phyloP scores from a whole-genome alignment of 2,113 vertebrate genomes.

The Petrocephalus zakoni region DNA sequence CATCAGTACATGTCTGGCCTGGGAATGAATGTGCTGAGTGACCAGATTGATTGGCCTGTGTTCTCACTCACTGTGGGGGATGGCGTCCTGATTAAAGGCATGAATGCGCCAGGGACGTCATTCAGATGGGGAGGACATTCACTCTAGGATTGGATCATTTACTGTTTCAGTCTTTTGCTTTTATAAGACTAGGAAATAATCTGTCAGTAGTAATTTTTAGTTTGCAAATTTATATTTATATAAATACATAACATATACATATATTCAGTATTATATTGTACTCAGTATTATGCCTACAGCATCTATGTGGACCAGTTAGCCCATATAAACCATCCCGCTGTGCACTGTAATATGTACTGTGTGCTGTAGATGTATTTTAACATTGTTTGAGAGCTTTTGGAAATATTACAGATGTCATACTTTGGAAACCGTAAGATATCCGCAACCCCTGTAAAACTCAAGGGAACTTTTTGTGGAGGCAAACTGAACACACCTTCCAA shows the following conservation, averaged over 20 bases:
- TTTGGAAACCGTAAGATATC: neutral
- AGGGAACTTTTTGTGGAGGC: neutral
- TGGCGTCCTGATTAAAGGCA: constrained; percentile 16
- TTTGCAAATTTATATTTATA: neutral
- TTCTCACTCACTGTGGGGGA: constrained; percentile 15
- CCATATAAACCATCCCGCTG: neutral
- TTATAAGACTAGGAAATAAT: neutral
- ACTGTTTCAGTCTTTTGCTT: neutral
- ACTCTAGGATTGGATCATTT: neutral
- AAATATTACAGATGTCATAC: neutral
- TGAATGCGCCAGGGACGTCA: neutral
- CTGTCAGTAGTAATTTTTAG: neutral
- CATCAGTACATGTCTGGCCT: constrained; percentile 11
- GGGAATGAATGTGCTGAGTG: constrained; percentile 22
- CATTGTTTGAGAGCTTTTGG: neutral
- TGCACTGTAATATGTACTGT: neutral
- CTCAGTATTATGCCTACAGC: neutral
- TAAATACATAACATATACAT: neutral
- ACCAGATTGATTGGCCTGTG: constrained; percentile 30
- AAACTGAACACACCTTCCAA: neutral
- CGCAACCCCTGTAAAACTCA: neutral
- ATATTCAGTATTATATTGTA: neutral
- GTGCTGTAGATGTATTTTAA: neutral
- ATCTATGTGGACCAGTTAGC: neutral
- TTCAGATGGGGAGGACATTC: neutral